phyloP scores from a whole-genome alignment of 2,888 invertebrate genomes.

The Pediacus dermestoides region DNA sequence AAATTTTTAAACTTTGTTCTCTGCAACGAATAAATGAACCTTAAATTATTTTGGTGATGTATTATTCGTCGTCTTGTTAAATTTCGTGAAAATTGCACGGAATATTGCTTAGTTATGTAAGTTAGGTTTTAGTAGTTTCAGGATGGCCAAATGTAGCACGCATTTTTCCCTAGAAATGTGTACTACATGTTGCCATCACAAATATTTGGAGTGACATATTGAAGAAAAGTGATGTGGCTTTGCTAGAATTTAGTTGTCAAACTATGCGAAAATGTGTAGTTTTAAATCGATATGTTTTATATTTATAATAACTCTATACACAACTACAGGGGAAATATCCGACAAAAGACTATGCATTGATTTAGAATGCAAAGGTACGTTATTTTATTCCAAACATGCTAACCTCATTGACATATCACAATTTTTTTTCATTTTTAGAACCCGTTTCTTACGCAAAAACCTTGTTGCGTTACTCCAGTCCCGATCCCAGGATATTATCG shows the following conservation, averaged over 20 bases:
- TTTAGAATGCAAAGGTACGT: slow-evolving; percentile 64
- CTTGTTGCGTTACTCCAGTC: slow-evolving; percentile 55
- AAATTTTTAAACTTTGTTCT: no score
- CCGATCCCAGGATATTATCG: slow-evolving; percentile 57
- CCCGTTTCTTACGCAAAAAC: slow-evolving; percentile 64
- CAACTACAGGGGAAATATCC: slow-evolving; percentile 53
- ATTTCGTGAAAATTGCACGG: no score
- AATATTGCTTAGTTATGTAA: no score
- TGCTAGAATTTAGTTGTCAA: slow-evolving; percentile 38
- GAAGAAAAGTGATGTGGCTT: slow-evolving; percentile 43
- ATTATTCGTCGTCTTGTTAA: no score
- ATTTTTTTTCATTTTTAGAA: slow-evolving; percentile 25
- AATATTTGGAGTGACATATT: no score
- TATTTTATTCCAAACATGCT: slow-evolving; percentile 29
- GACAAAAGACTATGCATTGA: slow-evolving; percentile 70
- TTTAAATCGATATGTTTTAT: slow-evolving; percentile 44
- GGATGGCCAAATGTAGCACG: no score
- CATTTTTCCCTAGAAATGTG: no score
- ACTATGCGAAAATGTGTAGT: slow-evolving; percentile 47
- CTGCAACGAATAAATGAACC: no score
- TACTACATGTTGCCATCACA: no score
- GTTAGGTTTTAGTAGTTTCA: no score
- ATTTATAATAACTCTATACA: slow-evolving; percentile 41
- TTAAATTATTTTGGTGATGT: no score
- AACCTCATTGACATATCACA: slow-evolving; percentile 12